Conservation (phyloP, 2,113 vertebrate species). For the Dipodomys merriami region DNA sequence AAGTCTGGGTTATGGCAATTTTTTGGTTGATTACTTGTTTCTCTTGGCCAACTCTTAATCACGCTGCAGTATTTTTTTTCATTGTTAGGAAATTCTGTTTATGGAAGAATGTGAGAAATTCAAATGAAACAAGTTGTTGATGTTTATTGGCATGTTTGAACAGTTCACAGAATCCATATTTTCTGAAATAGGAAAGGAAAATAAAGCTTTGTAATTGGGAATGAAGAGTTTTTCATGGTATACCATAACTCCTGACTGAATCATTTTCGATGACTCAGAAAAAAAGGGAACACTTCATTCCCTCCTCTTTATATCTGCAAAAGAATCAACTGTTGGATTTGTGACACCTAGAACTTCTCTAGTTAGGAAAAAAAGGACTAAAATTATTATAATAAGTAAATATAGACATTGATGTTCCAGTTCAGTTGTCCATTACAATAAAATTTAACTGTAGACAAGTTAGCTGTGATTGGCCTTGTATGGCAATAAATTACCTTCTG, state of each 20-base stretch:
- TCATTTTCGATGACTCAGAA: conserved; percentile 6
- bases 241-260: not conserved
- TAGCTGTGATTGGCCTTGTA: not conserved
- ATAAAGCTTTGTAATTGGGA: conserved; percentile 9
- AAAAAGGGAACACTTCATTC: conserved; percentile 41
- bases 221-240: not conserved
- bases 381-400: conserved; percentile 42
- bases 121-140: conserved; percentile 30
- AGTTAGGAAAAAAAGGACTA: not conserved
- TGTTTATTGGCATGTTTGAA: not conserved
- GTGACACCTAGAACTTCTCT: conserved; percentile 3
- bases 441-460: not conserved
- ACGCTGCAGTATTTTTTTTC: conserved; percentile 28
- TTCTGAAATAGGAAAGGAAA: conserved; percentile 36
- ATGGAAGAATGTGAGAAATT: conserved; percentile 1
- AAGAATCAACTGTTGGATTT: conserved; percentile 27
- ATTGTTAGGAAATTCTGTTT: conserved; percentile 47
- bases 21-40: conserved; percentile 63
- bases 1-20: conserved; percentile 43
- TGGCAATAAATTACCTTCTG: conserved; percentile 7
- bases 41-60: conserved; percentile 48
- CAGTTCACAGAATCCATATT: conserved; percentile 16
- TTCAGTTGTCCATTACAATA: not conserved
- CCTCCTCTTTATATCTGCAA: not conserved
- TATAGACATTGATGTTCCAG: not conserved